Evolutionary conservation across 2,888 invertebrate species (phyloP).

Genomic region (Zeuzera pyrina): DNA sequence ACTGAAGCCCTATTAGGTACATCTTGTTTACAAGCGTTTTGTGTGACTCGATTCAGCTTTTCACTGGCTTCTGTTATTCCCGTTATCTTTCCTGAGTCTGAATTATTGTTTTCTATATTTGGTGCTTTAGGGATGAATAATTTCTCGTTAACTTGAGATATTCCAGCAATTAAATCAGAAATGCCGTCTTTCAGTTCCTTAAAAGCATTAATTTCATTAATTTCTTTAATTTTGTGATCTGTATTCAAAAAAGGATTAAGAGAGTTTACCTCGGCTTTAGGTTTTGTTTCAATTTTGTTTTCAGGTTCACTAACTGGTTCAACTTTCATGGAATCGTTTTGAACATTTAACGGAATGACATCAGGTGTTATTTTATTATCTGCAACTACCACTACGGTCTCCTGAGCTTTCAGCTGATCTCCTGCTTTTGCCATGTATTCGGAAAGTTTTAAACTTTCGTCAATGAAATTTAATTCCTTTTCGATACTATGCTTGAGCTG

Average conservation of each 20-base stretch:
- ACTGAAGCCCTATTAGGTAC: slow-evolving; percentile 44
- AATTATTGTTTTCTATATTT: slow-evolving; percentile 23
- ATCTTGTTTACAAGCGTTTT: slow-evolving; percentile 30
- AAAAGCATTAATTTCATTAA: slow-evolving; percentile 62
- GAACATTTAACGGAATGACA: slow-evolving; percentile 30
- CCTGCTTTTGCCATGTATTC: slow-evolving; percentile 25
- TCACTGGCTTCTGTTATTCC: slow-evolving; percentile 46
- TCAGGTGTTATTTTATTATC: slow-evolving; percentile 40
- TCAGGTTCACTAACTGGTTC: slow-evolving; percentile 19
- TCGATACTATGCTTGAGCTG: slow-evolving; percentile 62
- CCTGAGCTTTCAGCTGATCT: slow-evolving; percentile 29
- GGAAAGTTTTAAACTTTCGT: slow-evolving; percentile 43
- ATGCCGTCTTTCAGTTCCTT: slow-evolving; percentile 67
- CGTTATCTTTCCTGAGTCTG: slow-evolving; percentile 22
- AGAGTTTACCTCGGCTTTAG: slow-evolving; percentile 31
- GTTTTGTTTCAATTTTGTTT: slow-evolving; percentile 18
- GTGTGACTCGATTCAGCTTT: slow-evolving; percentile 39
- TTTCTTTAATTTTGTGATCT: slow-evolving; percentile 51
- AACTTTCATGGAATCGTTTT: slow-evolving; percentile 39
- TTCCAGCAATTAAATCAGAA: slow-evolving; percentile 64
- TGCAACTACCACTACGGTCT: slow-evolving; percentile 32
- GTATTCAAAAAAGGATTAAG: slow-evolving; percentile 54
- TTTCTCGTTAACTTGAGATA: slow-evolving; percentile 64
- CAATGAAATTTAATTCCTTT: slow-evolving; percentile 52
- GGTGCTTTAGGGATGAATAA: slow-evolving; percentile 41